phyloP scores from a whole-genome alignment of 2,797 vertebrate species.

The Hephaestus fuliginosus region DNA sequence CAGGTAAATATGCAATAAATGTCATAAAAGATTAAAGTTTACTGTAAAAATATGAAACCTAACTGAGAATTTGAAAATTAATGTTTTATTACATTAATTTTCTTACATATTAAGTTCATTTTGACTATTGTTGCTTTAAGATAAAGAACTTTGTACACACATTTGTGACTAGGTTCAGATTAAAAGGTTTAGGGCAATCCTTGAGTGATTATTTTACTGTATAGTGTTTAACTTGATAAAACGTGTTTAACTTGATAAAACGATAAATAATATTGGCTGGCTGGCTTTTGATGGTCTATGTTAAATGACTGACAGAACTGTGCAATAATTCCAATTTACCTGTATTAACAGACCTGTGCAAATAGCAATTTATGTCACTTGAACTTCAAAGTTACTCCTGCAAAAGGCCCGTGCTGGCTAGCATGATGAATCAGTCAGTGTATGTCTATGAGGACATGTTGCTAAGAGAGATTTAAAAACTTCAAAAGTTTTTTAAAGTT shows the following conservation, averaged over 20 bases:
- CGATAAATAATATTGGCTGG: neutral
- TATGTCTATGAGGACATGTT: slow-evolving; percentile 19
- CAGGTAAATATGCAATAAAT: neutral
- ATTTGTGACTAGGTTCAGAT: neutral
- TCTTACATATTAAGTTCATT: neutral
- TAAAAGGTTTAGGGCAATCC: neutral
- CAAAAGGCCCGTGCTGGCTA: neutral
- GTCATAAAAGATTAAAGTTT: neutral
- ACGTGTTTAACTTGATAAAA: neutral
- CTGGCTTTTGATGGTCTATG: neutral
- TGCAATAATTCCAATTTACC: neutral
- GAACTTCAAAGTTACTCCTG: neutral
- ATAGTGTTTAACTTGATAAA: too few relatives aligned
- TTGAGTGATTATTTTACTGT: too few relatives aligned
- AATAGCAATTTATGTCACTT: slow-evolving; percentile 8
- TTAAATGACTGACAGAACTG: neutral
- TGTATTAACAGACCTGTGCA: neutral
- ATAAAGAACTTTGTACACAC: neutral
- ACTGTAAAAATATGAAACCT: neutral
- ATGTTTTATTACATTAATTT: neutral
- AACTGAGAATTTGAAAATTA: neutral
- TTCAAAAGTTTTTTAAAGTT: slow-evolving; percentile 63
- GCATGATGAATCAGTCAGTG: slow-evolving; percentile 6
- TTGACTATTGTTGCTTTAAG: neutral
- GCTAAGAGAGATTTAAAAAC: slow-evolving; percentile 60